Evolutionary conservation across 2,797 vertebrate species (phyloP).

Genomic region (Sebastes reedi): DNA sequence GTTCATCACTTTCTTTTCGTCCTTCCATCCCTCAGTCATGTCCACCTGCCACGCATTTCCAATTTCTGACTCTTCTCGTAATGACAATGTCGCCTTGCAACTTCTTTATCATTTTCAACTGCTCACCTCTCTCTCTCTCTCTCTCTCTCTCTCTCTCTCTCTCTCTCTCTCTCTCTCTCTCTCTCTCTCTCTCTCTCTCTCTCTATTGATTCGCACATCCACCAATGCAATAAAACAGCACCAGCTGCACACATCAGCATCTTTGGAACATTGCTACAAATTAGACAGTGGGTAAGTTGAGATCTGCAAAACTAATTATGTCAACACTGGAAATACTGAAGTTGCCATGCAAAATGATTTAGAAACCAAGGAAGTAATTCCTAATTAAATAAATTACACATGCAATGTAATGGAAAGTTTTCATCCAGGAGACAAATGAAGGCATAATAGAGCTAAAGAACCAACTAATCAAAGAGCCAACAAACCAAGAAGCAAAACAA

Average conservation of each 20-base stretch:
- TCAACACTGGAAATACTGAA: constrained; percentile 14
- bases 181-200: background rate
- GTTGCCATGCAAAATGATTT: constrained; percentile 28
- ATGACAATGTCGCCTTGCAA: background rate
- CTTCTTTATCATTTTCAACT: constrained; percentile 4
- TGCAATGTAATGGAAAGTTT: background rate
- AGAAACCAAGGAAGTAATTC: background rate
- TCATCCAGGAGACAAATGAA: background rate
- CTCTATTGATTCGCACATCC: constrained; percentile 40
- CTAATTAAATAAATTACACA: background rate
- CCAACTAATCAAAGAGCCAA: no score
- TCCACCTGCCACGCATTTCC: background rate
- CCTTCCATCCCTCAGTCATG: background rate
- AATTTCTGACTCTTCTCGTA: background rate
- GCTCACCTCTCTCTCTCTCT: background rate
- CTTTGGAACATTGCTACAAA: constrained; percentile 42
- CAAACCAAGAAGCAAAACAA: no score
- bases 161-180: background rate
- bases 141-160: background rate
- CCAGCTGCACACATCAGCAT: constrained; percentile 45
- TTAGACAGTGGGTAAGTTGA: constrained; percentile 17
- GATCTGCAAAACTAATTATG: constrained; percentile 47
- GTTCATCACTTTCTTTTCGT: background rate
- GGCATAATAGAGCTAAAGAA: background rate
- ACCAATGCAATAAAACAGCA: constrained; percentile 33